A percentile compares a stretch with the other conserved stretches of the same genome.
These are phyloP conservation scores for Ruditapes philippinarum DNA, from an alignment of 1,140 invertebrate genomes.

Conservation along the genomic window DNA sequence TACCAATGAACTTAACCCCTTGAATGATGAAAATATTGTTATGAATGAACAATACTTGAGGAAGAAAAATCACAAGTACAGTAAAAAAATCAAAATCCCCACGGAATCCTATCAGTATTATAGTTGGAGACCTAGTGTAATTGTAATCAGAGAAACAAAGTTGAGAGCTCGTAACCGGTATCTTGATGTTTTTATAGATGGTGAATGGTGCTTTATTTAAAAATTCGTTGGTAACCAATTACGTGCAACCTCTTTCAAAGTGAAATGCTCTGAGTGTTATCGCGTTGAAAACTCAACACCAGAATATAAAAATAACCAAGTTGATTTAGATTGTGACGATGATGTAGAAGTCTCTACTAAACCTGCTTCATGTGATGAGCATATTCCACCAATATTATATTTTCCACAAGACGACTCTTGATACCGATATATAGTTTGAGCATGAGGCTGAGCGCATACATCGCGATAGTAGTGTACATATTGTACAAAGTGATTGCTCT, in stretches of 20 bases:
- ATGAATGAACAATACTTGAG: constrained; percentile 9
- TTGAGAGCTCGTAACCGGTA: background rate
- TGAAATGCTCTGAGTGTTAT: constrained; percentile 46
- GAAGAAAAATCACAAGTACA: constrained; percentile 43
- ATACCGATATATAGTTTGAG: too few species aligned
- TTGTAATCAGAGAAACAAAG: constrained; percentile 57
- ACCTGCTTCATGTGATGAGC: too few species aligned
- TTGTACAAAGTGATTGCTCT: too few species aligned
- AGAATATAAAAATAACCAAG: too few species aligned
- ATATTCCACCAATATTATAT: too few species aligned
- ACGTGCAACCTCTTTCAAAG: constrained; percentile 28
- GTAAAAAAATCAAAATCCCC: constrained; percentile 56
- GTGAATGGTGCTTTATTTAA: constrained; percentile 44
- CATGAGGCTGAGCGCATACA: too few species aligned
- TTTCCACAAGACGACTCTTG: too few species aligned
- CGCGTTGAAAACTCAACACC: too few species aligned
- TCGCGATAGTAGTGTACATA: too few species aligned
- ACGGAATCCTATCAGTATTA: background rate
- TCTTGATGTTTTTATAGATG: constrained; percentile 7
- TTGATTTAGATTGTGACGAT: too few species aligned
- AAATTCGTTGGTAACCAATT: constrained; percentile 39
- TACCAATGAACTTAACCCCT: constrained; percentile 63
- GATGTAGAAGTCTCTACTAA: too few species aligned
- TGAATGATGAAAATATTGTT: constrained; percentile 46
- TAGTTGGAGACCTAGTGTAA: constrained; percentile 68